Evolutionary conservation across 2,888 invertebrate species (phyloP), one percentile per base, ranked within the genome.

Genomic region (Desoria tigrina): DNA sequence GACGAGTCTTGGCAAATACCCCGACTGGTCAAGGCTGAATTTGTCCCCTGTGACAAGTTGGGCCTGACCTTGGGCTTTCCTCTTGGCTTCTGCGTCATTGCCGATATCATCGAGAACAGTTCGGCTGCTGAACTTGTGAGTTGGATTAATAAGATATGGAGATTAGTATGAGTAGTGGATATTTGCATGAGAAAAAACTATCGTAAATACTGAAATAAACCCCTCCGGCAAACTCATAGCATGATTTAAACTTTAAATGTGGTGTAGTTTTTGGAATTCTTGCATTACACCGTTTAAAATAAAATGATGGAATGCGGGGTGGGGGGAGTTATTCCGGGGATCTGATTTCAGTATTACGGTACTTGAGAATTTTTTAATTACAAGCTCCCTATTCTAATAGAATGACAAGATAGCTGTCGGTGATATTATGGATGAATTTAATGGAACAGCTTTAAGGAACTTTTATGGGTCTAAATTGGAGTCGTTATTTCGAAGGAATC

Each of bases 61-160:
- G 88, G 87, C 64, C 80, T 88, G 0, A 76, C 65, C 18, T 49
- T 72, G 9, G 73, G 87, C 75, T 86, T 85, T 78, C 81, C 84
- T 4, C 81, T 82, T 71, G 84, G 85, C 37, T 84, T 84, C 77
- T 84, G 86, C 21, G 79, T 87, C 28, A 84, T 87, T 64, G 81
- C 84, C 11, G 81, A 82, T 56, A 81, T 87, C 37, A 81, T 84
- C 72, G 81, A 83, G 49, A 83, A 84, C 76, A 85, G 87, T 70
- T 85, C 87, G 16, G 85, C 84, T 61, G 85, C 84, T 51, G 87
- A 88, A 81, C 84, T 84, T 79, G 87, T 87, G 82, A 83, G 83
- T 79, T 18, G 21, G 18, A 61, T 55, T 4, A 6, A 32, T 4
- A 11, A 32, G 32, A 4, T 7, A 11, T 32, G 32, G 11, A 7